Evolutionary conservation across 2,888 invertebrate species (phyloP).

Genomic region (Buathra laborator): DNA sequence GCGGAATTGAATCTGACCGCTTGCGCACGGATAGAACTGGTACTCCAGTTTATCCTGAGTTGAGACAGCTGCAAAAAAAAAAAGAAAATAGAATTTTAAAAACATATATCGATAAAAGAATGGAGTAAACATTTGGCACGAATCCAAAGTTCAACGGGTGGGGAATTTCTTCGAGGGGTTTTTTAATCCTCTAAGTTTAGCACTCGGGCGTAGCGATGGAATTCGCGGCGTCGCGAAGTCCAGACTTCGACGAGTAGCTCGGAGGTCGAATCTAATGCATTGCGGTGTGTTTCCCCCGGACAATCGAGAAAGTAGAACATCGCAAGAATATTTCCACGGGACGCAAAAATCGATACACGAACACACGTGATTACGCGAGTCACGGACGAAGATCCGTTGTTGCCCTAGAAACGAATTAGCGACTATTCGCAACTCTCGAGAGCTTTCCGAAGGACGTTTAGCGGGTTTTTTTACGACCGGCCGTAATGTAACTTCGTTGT

Average conservation of each 20-base stretch:
- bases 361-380: conserved; percentile 18
- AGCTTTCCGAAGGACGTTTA: conserved; percentile 7
- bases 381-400: conserved; percentile 20
- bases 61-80: conserved; percentile 90
- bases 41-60: conserved; percentile 94
- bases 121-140: conserved; percentile 7
- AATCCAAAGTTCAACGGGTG: conserved; percentile 18
- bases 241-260: conserved; percentile 61
- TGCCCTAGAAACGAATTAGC: conserved; percentile 15
- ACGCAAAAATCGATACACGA: conserved; percentile 54
- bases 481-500: not conserved
- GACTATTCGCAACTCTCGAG: not conserved
- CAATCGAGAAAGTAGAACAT: conserved; percentile 73
- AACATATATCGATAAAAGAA: not conserved
- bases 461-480: conserved; percentile 16
- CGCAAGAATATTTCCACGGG: conserved; percentile 71
- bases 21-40: conserved; percentile 91
- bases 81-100: conserved; percentile 35
- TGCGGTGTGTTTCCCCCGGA: conserved; percentile 32
- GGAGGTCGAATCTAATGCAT: conserved; percentile 48
- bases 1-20: conserved; percentile 91
- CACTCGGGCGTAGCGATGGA: conserved; percentile 22
- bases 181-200: not conserved
- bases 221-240: conserved; percentile 64
- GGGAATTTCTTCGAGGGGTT: not conserved